Evolutionary conservation across 2,797 vertebrate species (phyloP).

Genomic region (Streptopelia turtur): DNA sequence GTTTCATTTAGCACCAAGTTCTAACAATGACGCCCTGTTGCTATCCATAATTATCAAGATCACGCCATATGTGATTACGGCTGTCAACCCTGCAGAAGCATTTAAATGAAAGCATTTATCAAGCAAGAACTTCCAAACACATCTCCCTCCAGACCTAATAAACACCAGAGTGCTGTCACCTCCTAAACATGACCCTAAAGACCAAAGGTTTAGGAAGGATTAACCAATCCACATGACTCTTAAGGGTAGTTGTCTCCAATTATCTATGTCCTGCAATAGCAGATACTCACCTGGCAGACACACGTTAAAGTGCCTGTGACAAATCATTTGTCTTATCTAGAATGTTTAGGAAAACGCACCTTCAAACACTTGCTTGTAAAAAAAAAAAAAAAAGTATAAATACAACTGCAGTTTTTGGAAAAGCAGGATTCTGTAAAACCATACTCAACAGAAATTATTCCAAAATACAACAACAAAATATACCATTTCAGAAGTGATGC

Average conservation of each 20-base stretch:
- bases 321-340: not conserved
- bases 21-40: constrained; percentile 34
- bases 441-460: not conserved
- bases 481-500: accelerated
- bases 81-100: not conserved
- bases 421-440: not conserved
- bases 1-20: constrained; percentile 16
- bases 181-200: not conserved
- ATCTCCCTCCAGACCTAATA: not conserved
- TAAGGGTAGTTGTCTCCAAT: not conserved
- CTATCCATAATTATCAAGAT: constrained; percentile 9
- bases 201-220: not conserved
- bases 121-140: not conserved
- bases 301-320: not conserved
- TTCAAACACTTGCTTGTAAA: not conserved
- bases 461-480: not conserved
- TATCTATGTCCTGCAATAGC: not conserved
- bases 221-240: not conserved
- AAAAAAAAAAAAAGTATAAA: not conserved
- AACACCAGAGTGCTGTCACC: not conserved
- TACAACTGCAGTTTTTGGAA: not conserved
- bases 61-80: not conserved
- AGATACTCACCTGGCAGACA: not conserved
- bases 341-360: not conserved
- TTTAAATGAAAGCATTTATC: not conserved